Evolutionary conservation across 2,113 vertebrate species (phyloP).

Genomic region (Chloebia gouldiae): DNA sequence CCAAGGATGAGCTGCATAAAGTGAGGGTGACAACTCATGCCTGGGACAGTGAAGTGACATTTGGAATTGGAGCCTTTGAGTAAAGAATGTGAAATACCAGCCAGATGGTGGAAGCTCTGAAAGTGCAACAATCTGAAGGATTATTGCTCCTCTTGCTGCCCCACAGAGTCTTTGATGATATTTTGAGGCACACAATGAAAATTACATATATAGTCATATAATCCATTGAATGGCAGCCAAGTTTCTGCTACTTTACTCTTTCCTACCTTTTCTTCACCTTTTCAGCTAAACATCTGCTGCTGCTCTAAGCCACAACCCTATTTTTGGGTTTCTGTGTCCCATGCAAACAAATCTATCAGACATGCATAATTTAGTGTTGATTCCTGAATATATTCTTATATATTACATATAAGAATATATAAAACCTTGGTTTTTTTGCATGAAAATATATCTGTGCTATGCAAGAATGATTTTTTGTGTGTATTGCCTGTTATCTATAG

Average conservation of each 20-base stretch:
- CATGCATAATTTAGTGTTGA: neutral
- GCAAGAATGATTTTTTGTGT: neutral
- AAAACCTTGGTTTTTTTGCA: neutral
- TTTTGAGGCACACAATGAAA: neutral
- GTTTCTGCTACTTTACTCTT: neutral
- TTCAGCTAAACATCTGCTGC: neutral
- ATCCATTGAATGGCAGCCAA: too few species aligned
- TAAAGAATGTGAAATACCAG: neutral
- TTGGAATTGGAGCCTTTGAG: neutral
- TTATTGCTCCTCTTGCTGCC: neutral
- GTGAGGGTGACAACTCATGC: neutral
- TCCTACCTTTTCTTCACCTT: neutral
- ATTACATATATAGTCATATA: neutral
- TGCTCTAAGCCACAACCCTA: rapidly evolving
- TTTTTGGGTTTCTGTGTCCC: neutral
- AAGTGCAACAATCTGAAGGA: neutral
- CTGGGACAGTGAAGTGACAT: neutral
- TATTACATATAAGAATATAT: neutral
- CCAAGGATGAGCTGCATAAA: neutral
- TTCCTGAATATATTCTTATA: neutral
- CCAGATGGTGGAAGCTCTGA: neutral
- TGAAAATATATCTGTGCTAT: neutral
- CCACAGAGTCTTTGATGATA: neutral
- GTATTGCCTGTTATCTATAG: neutral
- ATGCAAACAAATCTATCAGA: neutral